Conservation (phyloP, 2,888 invertebrate genomes). For the Caenorhabditis drosophilae region DNA sequence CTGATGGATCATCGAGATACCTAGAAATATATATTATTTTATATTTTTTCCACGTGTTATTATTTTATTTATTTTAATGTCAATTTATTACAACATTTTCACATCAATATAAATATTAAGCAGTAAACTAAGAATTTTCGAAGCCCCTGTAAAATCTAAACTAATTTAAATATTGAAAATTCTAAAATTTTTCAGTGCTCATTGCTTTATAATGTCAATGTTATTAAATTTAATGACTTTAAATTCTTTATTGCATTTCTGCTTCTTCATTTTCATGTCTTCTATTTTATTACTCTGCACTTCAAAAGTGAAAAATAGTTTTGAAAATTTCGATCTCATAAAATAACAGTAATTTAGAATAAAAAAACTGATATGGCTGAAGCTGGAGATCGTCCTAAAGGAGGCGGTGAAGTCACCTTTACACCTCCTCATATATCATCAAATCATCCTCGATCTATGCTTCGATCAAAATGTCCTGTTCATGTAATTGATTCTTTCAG, state of each 20-base stretch:
- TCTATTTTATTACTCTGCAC: not conserved
- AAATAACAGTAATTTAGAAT: conserved; percentile 2
- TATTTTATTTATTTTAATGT: too few species aligned
- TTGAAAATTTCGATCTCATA: not conserved
- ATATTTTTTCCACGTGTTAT: too few species aligned
- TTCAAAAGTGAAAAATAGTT: not conserved
- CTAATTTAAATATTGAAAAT: conserved; percentile 5
- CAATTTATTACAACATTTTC: too few species aligned
- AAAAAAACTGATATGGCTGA: not conserved
- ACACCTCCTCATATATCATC: conserved; percentile 14
- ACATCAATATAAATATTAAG: too few species aligned
- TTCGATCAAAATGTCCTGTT: not conserved
- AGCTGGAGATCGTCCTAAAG: conserved; percentile 7
- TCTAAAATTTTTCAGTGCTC: too few species aligned
- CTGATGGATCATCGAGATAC: conserved; percentile 44
- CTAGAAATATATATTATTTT: conserved; percentile 23
- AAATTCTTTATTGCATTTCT: not conserved
- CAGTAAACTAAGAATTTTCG: too few species aligned
- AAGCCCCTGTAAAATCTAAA: not conserved
- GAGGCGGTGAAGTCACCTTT: conserved; percentile 23
- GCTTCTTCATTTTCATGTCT: not conserved
- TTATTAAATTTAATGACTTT: too few species aligned
- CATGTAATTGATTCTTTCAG: not conserved
- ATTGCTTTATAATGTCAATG: too few species aligned
- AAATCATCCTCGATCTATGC: conserved; percentile 7